Base-by-base conservation (phyloP, 2,888 invertebrate species). In the Aethes cnicana region DNA sequence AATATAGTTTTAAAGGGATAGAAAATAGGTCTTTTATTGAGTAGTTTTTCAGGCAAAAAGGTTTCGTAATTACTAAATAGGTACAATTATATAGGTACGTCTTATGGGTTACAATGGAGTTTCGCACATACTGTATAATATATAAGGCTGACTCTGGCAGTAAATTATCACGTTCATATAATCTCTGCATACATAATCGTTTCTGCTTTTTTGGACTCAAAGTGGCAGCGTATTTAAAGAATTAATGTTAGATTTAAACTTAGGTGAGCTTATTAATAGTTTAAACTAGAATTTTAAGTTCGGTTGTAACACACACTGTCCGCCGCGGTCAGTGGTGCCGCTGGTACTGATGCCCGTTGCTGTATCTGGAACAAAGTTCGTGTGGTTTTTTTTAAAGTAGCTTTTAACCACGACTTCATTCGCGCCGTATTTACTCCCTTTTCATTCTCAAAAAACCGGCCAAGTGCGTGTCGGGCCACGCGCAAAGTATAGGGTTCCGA, bases 301-400 rank as follows among this genome's bases (percentile, higher is more conserved):
- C 77, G 73, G 79, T 74, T 64, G 52, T 65, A 62, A 59, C 61
- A 62, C 61, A 59, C 69, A 63, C 69, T 54, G 58, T 54, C 58
- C 47, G 69, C 83, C 75, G 57, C 73, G 77, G 89, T 89, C 89
- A 89, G 80, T 85, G 88, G 65, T 86, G 89, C 57, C 89, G 64
- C 3, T 81, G 76, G 67, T 88, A 89, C 66, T 87, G 81, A 59
- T 85, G 83, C 0, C 81, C 81, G 58, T 78, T 84, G 58, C 77
- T 84, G 75, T 88, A 88, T 64, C 89, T 89, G 71, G 1, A 60
- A 61, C 36, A 26, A 33, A 28, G n/a, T n/a, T n/a, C n/a, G n/a
- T n/a, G n/a, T n/a, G n/a, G n/a, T n/a, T n/a, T n/a, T n/a, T n/a
- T n/a, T n/a, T n/a, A n/a, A n/a, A n/a, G n/a, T n/a, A n/a, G n/a